Evolutionary conservation across 1,140 invertebrate genomes (phyloP), one percentile per base, ranked within the genome.

Genomic region (Galleria mellonella): DNA sequence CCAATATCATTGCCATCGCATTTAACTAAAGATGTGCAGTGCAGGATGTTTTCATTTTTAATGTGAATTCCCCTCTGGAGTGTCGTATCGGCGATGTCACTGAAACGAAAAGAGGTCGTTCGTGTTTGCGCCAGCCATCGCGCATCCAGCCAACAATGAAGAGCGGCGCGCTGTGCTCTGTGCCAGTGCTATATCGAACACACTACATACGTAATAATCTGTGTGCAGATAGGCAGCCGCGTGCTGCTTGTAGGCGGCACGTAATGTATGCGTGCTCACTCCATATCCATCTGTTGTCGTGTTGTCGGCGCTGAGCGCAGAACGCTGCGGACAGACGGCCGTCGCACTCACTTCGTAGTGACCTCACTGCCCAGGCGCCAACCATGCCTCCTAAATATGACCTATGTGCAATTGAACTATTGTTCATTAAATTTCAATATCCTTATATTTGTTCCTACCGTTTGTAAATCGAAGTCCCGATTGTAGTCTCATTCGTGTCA

Each of bases 41-140:
- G 29, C 47, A 55, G 47, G 47, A 51, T 32, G 55, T 41, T 66
- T 62, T 54, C 45, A 58, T 58, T 58, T 59, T 52, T 39, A 55
- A 56, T 55, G 57, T 42, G 47, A 53, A 51, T 60, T 51, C 63
- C 54, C 57, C 51, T 53, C 55, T 61, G 62, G 63, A 56, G 51
- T 44, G 45, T 59, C 57, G 35, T 48, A 61, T 58, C 55, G 45
- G 36, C 43, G 47, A 50, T 55, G 59, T 78, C 73, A 73, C 68
- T 72, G 72, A 72, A 75, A 76, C 61, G 62, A 72, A 83, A 83
- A 81, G 72, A 83, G 78, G 76, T 81, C 78, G 73, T 54, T 51
- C 62, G 51, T 65, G 62, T 62, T 62, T 61, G 57, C 70, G 72
- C 57, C 72, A 62, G 47, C 62, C 63, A 60, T 55, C 61, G 55